Conservation (phyloP, 1,140 invertebrate species). For the Trissolcus basalis region DNA sequence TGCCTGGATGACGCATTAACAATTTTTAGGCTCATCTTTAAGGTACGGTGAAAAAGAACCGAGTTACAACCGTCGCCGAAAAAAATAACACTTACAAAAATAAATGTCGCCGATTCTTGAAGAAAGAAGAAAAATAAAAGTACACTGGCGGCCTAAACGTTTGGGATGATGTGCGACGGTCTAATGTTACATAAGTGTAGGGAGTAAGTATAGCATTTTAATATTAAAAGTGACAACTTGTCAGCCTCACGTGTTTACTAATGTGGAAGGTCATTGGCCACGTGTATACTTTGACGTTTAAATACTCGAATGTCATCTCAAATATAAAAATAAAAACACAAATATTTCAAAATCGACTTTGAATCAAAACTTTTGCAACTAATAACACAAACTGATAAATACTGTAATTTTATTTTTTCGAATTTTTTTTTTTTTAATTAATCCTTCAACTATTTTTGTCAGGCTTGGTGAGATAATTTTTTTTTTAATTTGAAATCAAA, state of each 20-base stretch:
- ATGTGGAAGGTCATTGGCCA: conserved; percentile 38
- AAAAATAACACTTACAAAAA: too few relatives aligned
- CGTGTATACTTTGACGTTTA: conserved; percentile 26
- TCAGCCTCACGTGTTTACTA: conserved; percentile 28
- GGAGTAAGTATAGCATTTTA: conserved; percentile 15
- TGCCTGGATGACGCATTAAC: too few relatives aligned
- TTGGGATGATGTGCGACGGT: too few relatives aligned
- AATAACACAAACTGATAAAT: too few relatives aligned
- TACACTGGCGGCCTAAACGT: neutral
- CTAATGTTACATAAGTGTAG: conserved; percentile 10
- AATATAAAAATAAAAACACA: neutral
- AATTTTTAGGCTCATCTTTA: too few relatives aligned
- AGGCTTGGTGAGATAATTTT: too few relatives aligned
- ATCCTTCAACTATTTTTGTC: too few relatives aligned
- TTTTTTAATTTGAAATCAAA: too few relatives aligned
- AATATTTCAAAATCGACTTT: neutral
- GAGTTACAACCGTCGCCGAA: too few relatives aligned
- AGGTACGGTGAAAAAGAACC: too few relatives aligned
- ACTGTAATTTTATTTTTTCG: too few relatives aligned
- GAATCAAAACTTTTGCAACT: neutral
- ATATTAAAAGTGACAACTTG: conserved; percentile 31
- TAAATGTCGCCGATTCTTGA: neutral
- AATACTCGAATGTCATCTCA: neutral
- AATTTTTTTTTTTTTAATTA: too few relatives aligned
- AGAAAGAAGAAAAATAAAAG: neutral